These are phyloP conservation scores for Andrena flavipes DNA, from an alignment of 2,888 invertebrate genomes.

Conservation along the genomic window DNA sequence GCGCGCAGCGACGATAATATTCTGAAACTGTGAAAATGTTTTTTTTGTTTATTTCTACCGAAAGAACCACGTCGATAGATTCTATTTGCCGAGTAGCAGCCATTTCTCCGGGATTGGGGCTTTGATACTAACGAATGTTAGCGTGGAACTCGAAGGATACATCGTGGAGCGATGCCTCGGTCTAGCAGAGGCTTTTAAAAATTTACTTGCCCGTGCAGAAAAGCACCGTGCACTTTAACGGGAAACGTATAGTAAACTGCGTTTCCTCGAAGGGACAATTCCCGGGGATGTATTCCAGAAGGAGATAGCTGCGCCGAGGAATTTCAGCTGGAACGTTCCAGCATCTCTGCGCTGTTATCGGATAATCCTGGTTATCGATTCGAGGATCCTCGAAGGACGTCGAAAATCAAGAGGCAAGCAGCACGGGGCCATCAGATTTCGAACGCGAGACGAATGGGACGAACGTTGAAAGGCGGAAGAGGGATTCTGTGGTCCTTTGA, in stretches of 20 bases:
- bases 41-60: too few relatives aligned
- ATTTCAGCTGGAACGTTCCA: not conserved
- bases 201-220: not conserved
- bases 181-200: too few relatives aligned
- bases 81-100: too few relatives aligned
- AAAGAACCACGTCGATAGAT: too few relatives aligned
- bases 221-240: not conserved
- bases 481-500: not conserved
- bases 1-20: too few relatives aligned
- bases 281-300: not conserved
- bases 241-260: not conserved
- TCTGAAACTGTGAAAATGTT: too few relatives aligned
- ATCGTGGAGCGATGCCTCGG: not conserved
- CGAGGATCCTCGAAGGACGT: constrained; percentile 11
- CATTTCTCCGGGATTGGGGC: too few relatives aligned
- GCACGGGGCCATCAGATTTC: constrained; percentile 5
- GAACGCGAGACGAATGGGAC: not conserved
- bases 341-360: not conserved
- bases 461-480: not conserved
- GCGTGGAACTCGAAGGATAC: not conserved
- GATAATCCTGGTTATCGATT: constrained; percentile 50
- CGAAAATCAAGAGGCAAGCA: constrained; percentile 32
- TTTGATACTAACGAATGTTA: not conserved
- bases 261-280: not conserved
- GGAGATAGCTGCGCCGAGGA: not conserved